These are phyloP conservation scores for Podarcis lilfordi DNA, from an alignment of 2,797 vertebrate genomes.

Conservation along the genomic window DNA sequence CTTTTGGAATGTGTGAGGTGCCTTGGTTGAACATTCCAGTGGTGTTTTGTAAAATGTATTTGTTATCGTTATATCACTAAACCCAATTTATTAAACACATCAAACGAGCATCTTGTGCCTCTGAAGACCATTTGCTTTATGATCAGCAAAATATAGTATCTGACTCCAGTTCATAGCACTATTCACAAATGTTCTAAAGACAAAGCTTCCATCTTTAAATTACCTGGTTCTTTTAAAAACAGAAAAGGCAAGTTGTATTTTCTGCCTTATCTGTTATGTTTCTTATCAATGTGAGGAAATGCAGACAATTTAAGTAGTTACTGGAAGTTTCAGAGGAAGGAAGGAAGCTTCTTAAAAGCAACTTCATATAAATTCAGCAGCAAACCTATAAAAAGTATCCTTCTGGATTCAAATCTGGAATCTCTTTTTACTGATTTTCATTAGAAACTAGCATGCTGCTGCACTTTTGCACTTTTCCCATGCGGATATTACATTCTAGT, in stretches of 20 bases:
- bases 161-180: slow-evolving; percentile 44
- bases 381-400: background rate
- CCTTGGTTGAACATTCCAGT: slow-evolving; percentile 22
- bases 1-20: background rate
- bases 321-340: background rate
- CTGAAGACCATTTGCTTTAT: slow-evolving; percentile 33
- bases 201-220: slow-evolving; percentile 22
- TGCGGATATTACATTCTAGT: slow-evolving; percentile 13
- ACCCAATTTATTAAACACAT: slow-evolving; percentile 43
- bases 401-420: background rate
- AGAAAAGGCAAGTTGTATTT: slow-evolving; percentile 20
- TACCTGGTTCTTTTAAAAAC: background rate
- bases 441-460: slow-evolving; percentile 4
- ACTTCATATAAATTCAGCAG: background rate
- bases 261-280: slow-evolving; percentile 16
- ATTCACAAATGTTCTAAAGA: slow-evolving; percentile 38
- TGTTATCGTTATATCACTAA: slow-evolving; percentile 27
- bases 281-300: background rate
- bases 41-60: slow-evolving; percentile 29
- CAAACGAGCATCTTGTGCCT: slow-evolving; percentile 46
- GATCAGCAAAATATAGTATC: slow-evolving; percentile 40
- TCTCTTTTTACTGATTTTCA: background rate
- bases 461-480: background rate
- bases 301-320: slow-evolving; percentile 1
- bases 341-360: slow-evolving; percentile 9